Base-by-base conservation (phyloP, 92 coral and sea anemone species). In the Parazoanthus swiftii region DNA sequence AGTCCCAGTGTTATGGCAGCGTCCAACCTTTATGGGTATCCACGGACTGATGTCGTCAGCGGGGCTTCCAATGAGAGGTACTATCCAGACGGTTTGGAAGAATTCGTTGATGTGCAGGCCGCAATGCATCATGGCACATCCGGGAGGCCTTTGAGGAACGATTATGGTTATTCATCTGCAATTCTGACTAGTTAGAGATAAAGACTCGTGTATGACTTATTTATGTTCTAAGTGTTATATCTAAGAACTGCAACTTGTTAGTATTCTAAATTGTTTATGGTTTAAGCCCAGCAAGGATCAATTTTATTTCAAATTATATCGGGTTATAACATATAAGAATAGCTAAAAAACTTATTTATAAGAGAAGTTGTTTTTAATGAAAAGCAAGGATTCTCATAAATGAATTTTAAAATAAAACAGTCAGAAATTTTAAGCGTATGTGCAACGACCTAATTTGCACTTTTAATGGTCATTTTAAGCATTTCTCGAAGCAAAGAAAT, bases 21-120 rank as follows among this genome's bases (percentile, higher is more conserved):
- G 3, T 80, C 98, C 51, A 95, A 91, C 77, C 44, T 92, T 56
- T 84, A 84, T 72, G 90, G 91, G 91, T 95, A 95, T 76, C 98
- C 98, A 13, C 90, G 94, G 46, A 90, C 93, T 39, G 96, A 94
- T 56, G 87, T 71, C 33, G 94, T 91, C 84, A 93, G 94, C 89
- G 91, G 94, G 79, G 88, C 89, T 20, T 76, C 90, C 50, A 90
- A 79, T 68, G 98, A 95, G 51, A 93, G 96, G 50, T 95, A 91
- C 82, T 95, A 95, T 85, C 98, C 98, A 38, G 98, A 95, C 85
- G 98, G 94, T 44, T 90, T 95, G 81, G 98, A 95, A 70, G 98
- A 95, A 73, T 95, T 95, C 84, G 98, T 95, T 5, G 98, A 95
- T 80, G 94, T 95, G 91, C 98, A 95, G 89, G 96, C 96, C 70